These are phyloP conservation scores for Dioctria linearis DNA, from an alignment of 2,888 invertebrate genomes.

Conservation along the genomic window DNA sequence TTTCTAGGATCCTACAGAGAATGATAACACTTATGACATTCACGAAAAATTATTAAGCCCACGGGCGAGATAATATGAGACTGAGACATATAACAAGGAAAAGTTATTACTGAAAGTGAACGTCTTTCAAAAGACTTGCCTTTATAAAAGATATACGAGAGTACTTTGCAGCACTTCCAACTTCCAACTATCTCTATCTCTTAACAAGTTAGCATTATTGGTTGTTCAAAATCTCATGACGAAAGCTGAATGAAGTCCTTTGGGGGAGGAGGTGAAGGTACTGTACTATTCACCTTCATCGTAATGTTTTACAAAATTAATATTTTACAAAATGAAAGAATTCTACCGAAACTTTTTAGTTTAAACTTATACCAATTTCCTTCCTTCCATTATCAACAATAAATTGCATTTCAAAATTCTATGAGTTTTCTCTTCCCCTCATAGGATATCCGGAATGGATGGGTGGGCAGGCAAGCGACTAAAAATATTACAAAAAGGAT, in stretches of 20 bases:
- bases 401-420: constrained; percentile 42
- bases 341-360: constrained; percentile 15
- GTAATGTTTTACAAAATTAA: constrained; percentile 45
- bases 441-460: background rate
- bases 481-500: constrained; percentile 8
- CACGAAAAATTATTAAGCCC: constrained; percentile 10
- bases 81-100: constrained; percentile 28
- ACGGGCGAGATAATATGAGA: constrained; percentile 15
- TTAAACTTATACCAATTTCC: constrained; percentile 33
- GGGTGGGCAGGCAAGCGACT: background rate
- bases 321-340: constrained; percentile 32
- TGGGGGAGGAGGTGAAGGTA: background rate
- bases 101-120: constrained; percentile 32
- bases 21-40: background rate
- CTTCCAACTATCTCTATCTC: background rate
- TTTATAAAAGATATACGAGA: background rate
- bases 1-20: background rate
- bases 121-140: constrained; percentile 7
- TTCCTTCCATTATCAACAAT: constrained; percentile 23
- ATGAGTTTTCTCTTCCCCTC: background rate
- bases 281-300: background rate
- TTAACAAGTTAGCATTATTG: constrained; percentile 4
- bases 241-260: constrained; percentile 24
- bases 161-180: constrained; percentile 17
- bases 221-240: constrained; percentile 4